These are phyloP conservation scores for Melanophora roralis DNA, from an alignment of 2,888 invertebrate genomes.

Conservation along the genomic window DNA sequence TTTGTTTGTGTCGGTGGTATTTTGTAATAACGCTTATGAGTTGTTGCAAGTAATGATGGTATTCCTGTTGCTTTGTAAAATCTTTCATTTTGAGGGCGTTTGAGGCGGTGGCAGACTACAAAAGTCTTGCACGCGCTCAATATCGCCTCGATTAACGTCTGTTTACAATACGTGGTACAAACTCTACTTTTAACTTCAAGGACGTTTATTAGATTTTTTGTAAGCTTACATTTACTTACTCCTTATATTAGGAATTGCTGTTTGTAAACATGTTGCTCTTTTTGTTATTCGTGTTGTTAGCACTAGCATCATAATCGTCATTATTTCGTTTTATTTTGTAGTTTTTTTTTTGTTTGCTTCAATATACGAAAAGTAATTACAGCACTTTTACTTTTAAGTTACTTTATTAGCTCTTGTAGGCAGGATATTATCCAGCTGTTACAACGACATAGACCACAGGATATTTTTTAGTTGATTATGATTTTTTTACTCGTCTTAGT, in stretches of 20 bases:
- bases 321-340: background rate
- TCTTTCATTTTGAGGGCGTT: slow-evolving; percentile 53
- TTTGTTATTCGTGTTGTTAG: background rate
- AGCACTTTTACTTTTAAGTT: slow-evolving; percentile 44
- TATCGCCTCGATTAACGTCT: slow-evolving; percentile 59
- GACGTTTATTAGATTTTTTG: slow-evolving; percentile 34
- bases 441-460: slow-evolving; percentile 27
- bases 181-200: slow-evolving; percentile 47
- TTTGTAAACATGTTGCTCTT: background rate
- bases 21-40: background rate
- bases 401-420: slow-evolving; percentile 45
- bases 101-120: slow-evolving; percentile 45
- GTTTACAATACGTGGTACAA: slow-evolving; percentile 56
- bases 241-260: slow-evolving; percentile 7
- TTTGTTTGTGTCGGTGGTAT: background rate
- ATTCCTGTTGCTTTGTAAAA: background rate
- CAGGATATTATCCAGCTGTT: slow-evolving; percentile 55
- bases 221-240: slow-evolving; percentile 21
- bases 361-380: slow-evolving; percentile 36
- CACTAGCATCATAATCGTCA: slow-evolving; percentile 18
- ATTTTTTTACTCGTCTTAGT: background rate
- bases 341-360: background rate
- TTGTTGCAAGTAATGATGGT: slow-evolving; percentile 28
- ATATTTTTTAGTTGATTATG: slow-evolving; percentile 37
- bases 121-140: slow-evolving; percentile 56